These are phyloP conservation scores for Aethes cnicana DNA, from an alignment of 2,888 invertebrate genomes.

Conservation along the genomic window DNA sequence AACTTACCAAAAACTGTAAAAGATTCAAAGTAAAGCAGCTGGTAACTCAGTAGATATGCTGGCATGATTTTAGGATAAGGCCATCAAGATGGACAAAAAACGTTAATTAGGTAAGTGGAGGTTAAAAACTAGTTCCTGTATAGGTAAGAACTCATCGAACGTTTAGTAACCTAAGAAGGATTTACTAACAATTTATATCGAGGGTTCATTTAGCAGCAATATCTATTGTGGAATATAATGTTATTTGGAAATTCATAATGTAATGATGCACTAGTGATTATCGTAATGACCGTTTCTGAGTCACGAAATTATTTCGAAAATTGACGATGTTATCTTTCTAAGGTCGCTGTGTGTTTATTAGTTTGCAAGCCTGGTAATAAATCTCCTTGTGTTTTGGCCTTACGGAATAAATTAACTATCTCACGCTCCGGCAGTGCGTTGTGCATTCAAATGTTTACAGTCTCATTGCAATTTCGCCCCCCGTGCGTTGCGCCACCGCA, in stretches of 20 bases:
- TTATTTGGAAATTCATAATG: constrained; percentile 12
- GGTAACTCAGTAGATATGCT: constrained; percentile 8
- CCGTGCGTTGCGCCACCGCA: constrained; percentile 56
- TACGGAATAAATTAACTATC: constrained; percentile 5
- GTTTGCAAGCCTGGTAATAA: not conserved
- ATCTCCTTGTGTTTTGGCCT: not conserved
- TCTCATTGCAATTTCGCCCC: constrained; percentile 56
- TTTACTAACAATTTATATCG: too few species aligned
- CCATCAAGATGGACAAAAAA: constrained; percentile 25
- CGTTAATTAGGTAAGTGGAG: constrained; percentile 9
- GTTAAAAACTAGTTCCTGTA: constrained; percentile 16
- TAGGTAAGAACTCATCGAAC: not conserved
- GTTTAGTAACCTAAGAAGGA: too few species aligned
- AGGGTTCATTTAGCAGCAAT: not conserved
- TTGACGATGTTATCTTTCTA: constrained; percentile 11
- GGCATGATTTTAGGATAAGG: constrained; percentile 24
- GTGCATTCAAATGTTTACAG: constrained; percentile 60
- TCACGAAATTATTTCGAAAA: constrained; percentile 24
- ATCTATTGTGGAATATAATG: not conserved
- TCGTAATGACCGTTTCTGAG: constrained; percentile 24
- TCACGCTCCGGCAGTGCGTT: constrained; percentile 34
- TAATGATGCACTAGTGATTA: constrained; percentile 23
- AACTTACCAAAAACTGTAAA: constrained; percentile 2
- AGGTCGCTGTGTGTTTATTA: constrained; percentile 8
- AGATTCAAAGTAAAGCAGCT: not conserved